phyloP scores from a whole-genome alignment of 2,888 invertebrate genomes.

The Leptopilina syphax region DNA sequence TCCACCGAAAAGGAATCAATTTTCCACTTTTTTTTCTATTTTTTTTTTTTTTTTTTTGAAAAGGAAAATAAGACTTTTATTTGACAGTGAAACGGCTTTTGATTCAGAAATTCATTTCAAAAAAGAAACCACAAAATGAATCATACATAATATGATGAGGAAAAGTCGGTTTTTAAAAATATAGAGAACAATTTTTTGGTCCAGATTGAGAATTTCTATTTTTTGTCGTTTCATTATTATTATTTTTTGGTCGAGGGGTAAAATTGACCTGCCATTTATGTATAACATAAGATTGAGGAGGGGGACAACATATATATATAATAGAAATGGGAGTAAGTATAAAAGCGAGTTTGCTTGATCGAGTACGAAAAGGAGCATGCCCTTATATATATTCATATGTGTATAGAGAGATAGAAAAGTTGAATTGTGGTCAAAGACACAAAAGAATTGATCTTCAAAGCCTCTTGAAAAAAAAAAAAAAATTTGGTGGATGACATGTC shows the following conservation, averaged over 20 bases:
- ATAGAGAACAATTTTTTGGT: constrained; percentile 3
- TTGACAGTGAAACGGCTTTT: background rate
- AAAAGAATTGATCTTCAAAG: constrained; percentile 4
- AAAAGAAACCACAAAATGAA: background rate
- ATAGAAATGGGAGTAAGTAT: constrained; percentile 16
- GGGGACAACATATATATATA: background rate
- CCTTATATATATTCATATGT: constrained; percentile 7
- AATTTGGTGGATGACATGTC: constrained; percentile 3
- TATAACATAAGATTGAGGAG: background rate
- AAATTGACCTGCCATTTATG: constrained; percentile 18
- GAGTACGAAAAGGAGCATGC: constrained; percentile 26
- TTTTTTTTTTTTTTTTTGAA: background rate
- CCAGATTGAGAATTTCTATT: background rate
- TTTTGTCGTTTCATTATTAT: background rate
- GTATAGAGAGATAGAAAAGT: background rate
- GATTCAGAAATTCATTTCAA: constrained; percentile 6
- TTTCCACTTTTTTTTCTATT: background rate
- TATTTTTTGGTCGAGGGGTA: background rate
- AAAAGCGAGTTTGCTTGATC: constrained; percentile 24
- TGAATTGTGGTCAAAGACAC: background rate
- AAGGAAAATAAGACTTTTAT: constrained; percentile 12
- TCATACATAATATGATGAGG: background rate
- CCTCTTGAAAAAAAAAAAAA: background rate
- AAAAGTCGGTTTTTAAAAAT: background rate
- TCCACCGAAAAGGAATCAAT: background rate